A percentile compares a stretch with the other conserved stretches of the same genome.
Evolutionary conservation across 2,113 vertebrate species (phyloP).

Genomic region (Lipophrys pholis): DNA sequence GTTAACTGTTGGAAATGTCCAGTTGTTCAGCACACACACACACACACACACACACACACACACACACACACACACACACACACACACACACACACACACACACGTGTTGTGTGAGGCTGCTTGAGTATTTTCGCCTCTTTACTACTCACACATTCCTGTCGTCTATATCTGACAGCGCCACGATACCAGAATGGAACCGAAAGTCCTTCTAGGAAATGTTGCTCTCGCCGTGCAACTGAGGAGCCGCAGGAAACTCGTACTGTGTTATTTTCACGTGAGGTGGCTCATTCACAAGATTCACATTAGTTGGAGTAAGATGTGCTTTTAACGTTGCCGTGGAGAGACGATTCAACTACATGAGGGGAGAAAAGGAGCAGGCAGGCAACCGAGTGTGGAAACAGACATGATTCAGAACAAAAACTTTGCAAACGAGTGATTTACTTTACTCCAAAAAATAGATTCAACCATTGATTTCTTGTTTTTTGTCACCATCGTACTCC

Average conservation of each 20-base stretch:
- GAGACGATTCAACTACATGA: too few relatives aligned
- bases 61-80: constrained; percentile 6
- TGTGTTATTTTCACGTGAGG: not conserved
- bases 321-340: too few relatives aligned
- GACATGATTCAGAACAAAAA: too few relatives aligned
- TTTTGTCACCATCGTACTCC: too few relatives aligned
- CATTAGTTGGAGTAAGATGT: too few relatives aligned
- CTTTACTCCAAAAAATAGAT: too few relatives aligned
- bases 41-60: constrained; percentile 6
- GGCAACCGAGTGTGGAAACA: too few relatives aligned
- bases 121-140: constrained; percentile 20
- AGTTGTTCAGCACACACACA: not conserved
- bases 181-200: constrained; percentile 18
- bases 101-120: not conserved
- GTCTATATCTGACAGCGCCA: constrained; percentile 12
- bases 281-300: not conserved
- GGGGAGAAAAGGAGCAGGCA: too few relatives aligned
- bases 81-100: constrained; percentile 5
- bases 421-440: too few relatives aligned
- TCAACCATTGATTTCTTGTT: too few relatives aligned
- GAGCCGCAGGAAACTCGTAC: constrained; percentile 2
- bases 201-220: constrained; percentile 56
- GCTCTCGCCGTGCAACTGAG: constrained; percentile 4
- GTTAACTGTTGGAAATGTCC: too few relatives aligned
- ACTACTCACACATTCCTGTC: constrained; percentile 42